Conservation (phyloP, 2,888 invertebrate genomes). For the Cataglyphis albicans region DNA sequence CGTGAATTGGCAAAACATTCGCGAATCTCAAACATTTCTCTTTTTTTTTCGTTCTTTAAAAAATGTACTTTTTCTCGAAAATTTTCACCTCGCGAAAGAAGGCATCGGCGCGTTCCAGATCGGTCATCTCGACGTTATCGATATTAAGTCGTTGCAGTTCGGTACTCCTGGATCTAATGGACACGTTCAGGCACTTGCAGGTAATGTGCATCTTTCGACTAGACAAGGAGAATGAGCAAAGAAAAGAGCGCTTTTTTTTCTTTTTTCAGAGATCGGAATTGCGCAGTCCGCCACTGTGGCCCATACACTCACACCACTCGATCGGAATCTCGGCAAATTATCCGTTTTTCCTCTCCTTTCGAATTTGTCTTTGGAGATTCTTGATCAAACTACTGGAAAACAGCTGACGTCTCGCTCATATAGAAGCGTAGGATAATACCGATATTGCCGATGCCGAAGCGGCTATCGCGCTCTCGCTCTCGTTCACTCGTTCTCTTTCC, state of each 20-base stretch:
- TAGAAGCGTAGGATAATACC: neutral
- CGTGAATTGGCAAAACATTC: neutral
- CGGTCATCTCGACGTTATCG: slow-evolving; percentile 88
- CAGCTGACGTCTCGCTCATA: neutral
- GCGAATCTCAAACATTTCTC: neutral
- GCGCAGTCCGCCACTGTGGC: neutral
- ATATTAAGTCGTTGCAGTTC: slow-evolving; percentile 88
- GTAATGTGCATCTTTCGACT: slow-evolving; percentile 85
- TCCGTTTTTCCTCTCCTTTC: neutral
- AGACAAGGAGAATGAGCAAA: slow-evolving; percentile 1
- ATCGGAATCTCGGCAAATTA: neutral
- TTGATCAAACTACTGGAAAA: neutral
- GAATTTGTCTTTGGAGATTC: neutral
- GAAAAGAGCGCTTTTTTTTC: neutral
- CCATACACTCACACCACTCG: neutral
- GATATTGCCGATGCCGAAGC: neutral
- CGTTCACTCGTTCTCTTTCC: neutral
- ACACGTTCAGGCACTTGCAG: slow-evolving; percentile 93
- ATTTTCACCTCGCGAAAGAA: slow-evolving; percentile 90
- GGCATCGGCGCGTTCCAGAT: slow-evolving; percentile 88
- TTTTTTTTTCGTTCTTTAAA: neutral
- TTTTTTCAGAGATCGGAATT: slow-evolving; percentile 21
- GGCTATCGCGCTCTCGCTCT: neutral
- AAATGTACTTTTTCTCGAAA: neutral
- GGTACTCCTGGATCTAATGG: slow-evolving; percentile 88